phyloP scores from a whole-genome alignment of 2,113 vertebrate species.

The Rhipidura dahli region DNA sequence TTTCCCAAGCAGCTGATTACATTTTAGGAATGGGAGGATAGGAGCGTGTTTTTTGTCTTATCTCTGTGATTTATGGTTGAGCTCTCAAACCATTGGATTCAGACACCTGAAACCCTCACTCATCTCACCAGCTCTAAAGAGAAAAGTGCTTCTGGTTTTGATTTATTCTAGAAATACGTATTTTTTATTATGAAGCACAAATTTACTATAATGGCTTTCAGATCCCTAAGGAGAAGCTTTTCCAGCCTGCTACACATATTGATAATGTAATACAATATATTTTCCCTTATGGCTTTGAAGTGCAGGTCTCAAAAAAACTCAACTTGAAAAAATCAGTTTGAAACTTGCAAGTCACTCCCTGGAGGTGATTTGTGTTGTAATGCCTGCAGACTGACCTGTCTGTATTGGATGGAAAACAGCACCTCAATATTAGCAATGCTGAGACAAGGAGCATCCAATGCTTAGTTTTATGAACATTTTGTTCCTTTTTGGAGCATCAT shows the following conservation, averaged over 20 bases:
- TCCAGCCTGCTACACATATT: constrained; percentile 18
- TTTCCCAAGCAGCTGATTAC: background rate
- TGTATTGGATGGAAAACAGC: background rate
- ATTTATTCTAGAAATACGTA: constrained; percentile 35
- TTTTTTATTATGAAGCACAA: constrained; percentile 37
- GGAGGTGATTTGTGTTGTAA: background rate
- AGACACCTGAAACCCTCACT: constrained; percentile 22
- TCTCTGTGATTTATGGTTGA: constrained; percentile 22
- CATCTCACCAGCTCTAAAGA: constrained; percentile 8
- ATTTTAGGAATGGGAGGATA: background rate
- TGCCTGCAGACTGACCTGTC: background rate
- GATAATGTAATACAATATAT: constrained; percentile 21
- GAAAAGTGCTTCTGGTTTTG: constrained; percentile 46
- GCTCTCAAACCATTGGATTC: background rate
- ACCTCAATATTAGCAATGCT: background rate
- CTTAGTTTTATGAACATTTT: background rate
- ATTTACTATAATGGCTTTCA: constrained; percentile 40
- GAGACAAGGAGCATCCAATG: background rate
- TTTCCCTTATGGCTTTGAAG: constrained; percentile 1
- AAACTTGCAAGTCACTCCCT: background rate
- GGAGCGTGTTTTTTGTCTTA: background rate
- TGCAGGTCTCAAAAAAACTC: background rate
- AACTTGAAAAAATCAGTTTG: background rate
- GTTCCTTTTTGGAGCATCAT: background rate
- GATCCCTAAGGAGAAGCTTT: constrained; percentile 15